Evolutionary conservation across 2,113 vertebrate genomes (phyloP).

Genomic region (Halcyon malimbica): DNA sequence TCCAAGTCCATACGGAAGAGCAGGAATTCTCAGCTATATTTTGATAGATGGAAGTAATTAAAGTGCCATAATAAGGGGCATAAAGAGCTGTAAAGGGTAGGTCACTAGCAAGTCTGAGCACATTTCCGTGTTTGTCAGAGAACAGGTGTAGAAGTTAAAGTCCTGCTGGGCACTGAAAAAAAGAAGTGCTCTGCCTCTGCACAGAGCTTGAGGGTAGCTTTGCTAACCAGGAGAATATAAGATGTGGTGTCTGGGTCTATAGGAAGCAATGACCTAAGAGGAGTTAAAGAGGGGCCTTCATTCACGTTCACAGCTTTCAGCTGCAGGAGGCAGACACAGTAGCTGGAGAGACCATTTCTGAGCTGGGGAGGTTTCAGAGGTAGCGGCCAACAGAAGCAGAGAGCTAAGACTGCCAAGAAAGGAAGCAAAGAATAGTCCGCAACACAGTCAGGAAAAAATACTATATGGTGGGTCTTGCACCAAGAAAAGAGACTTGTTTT

Average conservation of each 20-base stretch:
- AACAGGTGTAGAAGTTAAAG: not conserved
- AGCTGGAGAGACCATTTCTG: not conserved
- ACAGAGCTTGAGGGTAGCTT: not conserved
- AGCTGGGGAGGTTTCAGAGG: not conserved
- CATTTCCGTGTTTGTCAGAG: not conserved
- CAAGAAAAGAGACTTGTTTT: not conserved
- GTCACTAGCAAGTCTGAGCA: not conserved
- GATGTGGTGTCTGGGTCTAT: not conserved
- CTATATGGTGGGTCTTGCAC: not conserved
- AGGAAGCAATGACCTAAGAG: not conserved
- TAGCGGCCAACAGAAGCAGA: not conserved
- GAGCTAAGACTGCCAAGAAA: not conserved
- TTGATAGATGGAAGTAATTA: conserved; percentile 26
- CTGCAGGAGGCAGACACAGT: not conserved
- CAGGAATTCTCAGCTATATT: conserved; percentile 32
- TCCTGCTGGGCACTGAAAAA: not conserved
- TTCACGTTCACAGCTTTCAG: not conserved
- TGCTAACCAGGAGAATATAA: not conserved
- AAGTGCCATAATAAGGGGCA: not conserved
- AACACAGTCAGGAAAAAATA: not conserved
- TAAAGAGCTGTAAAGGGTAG: not conserved
- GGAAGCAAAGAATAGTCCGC: not conserved
- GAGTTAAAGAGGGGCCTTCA: not conserved
- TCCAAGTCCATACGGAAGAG: not conserved
- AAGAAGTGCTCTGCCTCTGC: not conserved